Base-by-base conservation (phyloP, 2,888 invertebrate species). In the Siphlonurus alternatus region DNA sequence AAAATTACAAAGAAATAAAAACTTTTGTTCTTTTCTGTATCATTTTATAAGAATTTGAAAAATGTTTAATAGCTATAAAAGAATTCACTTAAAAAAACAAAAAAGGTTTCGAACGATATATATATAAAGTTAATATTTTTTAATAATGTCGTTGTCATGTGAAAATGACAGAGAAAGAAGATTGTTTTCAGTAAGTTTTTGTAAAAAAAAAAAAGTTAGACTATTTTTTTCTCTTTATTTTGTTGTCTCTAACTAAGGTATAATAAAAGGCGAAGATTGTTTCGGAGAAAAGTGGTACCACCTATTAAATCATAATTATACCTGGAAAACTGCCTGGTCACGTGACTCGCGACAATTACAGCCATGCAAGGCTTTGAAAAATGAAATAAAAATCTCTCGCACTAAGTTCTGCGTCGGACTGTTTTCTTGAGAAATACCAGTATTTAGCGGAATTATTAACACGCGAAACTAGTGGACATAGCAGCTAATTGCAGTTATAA, bases 261-360 rank as follows among this genome's bases (percentile, higher is more conserved):
- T 56, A 56, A 56, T 56, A 56, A 56, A 56, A 56, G 56, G 5
- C 56, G 56, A 56, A 56, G 56, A 56, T 56, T 56, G 56, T 56
- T 56, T 56, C 56, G 56, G 56, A n/a, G 56, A 56, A 56, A 56
- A 56, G 56, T 56, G 56, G 56, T 56, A 56, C 56, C 56, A 56
- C 56, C 56, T 56, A 56, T 56, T 56, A 56, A 56, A 56, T 56
- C 56, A 56, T 56, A 56, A 56, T 56, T 56, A 56, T 56, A 56
- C 56, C n/a, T 56, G 56, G 56, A 56, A 56, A 56, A 56, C 56
- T 22, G 20, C 19, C 56, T n/a, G 56, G 22, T 56, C 56, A 56
- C 56, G 56, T 56, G 56, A 56, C 56, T n/a, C 19, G 56, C 56
- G 56, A 56, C 56, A 56, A 56, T 56, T 56, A 56, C 19, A 56